These are phyloP conservation scores for Pangasius djambal DNA, from an alignment of 2,797 vertebrate genomes.

Conservation along the genomic window DNA sequence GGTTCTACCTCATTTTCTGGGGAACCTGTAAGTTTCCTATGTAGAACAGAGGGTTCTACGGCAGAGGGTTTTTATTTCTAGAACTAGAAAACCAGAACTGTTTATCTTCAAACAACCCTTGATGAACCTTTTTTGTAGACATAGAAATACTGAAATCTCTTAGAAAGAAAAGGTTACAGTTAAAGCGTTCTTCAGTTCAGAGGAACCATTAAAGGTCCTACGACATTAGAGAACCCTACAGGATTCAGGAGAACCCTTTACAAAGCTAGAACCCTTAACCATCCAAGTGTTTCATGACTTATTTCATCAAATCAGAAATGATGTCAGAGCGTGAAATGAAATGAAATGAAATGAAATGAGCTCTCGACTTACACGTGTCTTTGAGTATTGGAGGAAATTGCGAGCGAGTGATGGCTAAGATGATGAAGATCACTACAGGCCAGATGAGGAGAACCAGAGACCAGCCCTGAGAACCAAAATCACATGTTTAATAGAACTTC, in stretches of 20 bases:
- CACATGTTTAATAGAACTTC: background rate
- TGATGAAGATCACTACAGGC: slow-evolving; percentile 79
- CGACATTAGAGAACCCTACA: background rate
- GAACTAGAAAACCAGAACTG: background rate
- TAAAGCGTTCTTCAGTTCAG: background rate
- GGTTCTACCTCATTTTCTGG: background rate
- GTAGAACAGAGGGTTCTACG: background rate
- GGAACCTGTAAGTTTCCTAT: background rate
- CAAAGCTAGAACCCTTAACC: background rate
- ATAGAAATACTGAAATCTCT: background rate
- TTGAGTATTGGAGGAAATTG: slow-evolving; percentile 69
- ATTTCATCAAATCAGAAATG: background rate
- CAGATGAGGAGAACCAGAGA: slow-evolving; percentile 75
- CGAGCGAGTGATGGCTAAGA: slow-evolving; percentile 74
- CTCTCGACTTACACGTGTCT: slow-evolving; percentile 71
- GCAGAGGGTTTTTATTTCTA: background rate
- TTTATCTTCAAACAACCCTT: background rate
- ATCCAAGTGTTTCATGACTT: background rate
- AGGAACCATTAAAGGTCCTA: background rate
- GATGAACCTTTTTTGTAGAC: background rate
- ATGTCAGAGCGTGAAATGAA: background rate
- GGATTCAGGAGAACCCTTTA: background rate
- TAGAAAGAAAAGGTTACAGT: background rate
- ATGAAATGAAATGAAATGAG: background rate
- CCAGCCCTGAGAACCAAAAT: slow-evolving; percentile 69